Conservation (phyloP, 2,888 invertebrate species). For the Drosophila anomalipes region DNA sequence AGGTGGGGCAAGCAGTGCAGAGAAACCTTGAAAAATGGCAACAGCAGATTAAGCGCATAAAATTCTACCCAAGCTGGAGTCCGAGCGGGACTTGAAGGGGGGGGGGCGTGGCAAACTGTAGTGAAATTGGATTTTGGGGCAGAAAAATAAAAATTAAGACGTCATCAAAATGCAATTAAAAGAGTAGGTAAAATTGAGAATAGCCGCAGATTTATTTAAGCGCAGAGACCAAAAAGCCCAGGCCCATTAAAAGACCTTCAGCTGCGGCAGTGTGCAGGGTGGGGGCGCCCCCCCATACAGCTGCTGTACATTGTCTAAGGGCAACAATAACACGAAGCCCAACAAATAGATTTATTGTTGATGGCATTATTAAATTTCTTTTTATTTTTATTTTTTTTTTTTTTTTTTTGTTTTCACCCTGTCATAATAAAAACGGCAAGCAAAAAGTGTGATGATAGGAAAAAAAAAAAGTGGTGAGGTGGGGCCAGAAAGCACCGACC, state of each 20-base stretch:
- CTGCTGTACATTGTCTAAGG: constrained; percentile 56
- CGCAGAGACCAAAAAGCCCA: constrained; percentile 37
- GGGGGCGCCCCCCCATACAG: constrained; percentile 7
- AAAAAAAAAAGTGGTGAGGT: constrained; percentile 6
- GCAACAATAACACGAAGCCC: constrained; percentile 52
- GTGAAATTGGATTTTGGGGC: constrained; percentile 55
- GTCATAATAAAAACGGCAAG: constrained; percentile 68
- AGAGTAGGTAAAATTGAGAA: constrained; percentile 77
- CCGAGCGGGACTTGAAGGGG: neutral
- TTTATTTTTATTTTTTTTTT: constrained; percentile 29
- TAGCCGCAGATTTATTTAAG: constrained; percentile 77
- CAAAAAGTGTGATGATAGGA: constrained; percentile 52
- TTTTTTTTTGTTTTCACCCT: constrained; percentile 35
- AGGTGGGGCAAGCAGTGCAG: constrained; percentile 18
- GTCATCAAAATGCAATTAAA: constrained; percentile 81
- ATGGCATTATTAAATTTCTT: constrained; percentile 80
- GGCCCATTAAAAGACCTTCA: constrained; percentile 38
- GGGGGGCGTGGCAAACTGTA: constrained; percentile 17
- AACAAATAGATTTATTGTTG: constrained; percentile 81
- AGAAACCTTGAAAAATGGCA: constrained; percentile 74
- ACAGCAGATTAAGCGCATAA: constrained; percentile 79
- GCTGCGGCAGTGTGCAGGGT: neutral
- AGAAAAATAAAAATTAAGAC: constrained; percentile 77
- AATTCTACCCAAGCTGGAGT: constrained; percentile 39
- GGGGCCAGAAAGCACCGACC: constrained; percentile 4